These are phyloP conservation scores for Cydia strobilella DNA, from an alignment of 1,140 invertebrate genomes.

Conservation along the genomic window DNA sequence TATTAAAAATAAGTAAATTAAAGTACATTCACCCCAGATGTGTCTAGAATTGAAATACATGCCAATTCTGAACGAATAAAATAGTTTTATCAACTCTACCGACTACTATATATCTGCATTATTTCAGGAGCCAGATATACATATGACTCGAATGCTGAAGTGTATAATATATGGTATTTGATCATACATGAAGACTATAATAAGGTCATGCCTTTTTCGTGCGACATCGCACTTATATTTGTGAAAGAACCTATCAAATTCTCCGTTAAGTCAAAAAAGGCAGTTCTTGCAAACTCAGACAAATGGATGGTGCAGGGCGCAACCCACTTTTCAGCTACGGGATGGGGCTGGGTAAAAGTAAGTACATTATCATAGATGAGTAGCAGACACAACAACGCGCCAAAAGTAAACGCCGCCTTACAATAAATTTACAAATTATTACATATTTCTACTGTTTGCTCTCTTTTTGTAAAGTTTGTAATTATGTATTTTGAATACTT, in stretches of 20 bases:
- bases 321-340: slow-evolving; percentile 50
- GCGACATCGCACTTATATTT: slow-evolving; percentile 61
- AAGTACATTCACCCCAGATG: too few relatives aligned
- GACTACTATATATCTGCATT: background rate
- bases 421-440: too few relatives aligned
- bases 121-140: slow-evolving; percentile 49
- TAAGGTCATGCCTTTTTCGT: slow-evolving; percentile 47
- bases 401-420: too few relatives aligned
- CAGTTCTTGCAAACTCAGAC: slow-evolving; percentile 43
- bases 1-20: too few relatives aligned
- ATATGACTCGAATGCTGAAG: slow-evolving; percentile 45
- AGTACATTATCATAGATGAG: slow-evolving; percentile 2
- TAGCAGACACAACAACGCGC: too few relatives aligned
- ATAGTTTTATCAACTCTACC: too few relatives aligned
- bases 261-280: slow-evolving; percentile 47
- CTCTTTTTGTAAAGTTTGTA: too few relatives aligned
- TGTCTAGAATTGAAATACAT: too few relatives aligned
- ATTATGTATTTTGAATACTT: too few relatives aligned
- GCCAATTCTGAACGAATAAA: too few relatives aligned
- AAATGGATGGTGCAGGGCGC: slow-evolving; percentile 53
- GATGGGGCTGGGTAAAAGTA: slow-evolving; percentile 59
- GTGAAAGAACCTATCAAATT: slow-evolving; percentile 47
- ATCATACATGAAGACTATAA: slow-evolving; percentile 56
- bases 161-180: slow-evolving; percentile 41
- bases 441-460: too few relatives aligned